A percentile compares a stretch with the other conserved stretches of the same genome.
These are phyloP conservation scores for Ornithoptera priamus DNA, from an alignment of 2,888 invertebrate species.

Conservation along the genomic window DNA sequence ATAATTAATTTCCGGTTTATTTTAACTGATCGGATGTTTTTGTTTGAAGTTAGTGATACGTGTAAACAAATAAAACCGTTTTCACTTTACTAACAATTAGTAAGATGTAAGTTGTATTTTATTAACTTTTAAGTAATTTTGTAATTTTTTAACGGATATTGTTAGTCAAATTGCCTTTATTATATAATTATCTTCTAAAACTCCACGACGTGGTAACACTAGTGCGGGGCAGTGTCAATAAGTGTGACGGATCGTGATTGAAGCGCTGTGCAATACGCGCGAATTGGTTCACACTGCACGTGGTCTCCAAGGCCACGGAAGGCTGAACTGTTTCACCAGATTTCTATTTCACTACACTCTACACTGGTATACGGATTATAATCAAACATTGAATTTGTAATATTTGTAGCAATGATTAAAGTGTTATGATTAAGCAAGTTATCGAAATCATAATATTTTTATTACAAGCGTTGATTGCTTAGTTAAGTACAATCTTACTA, in stretches of 20 bases:
- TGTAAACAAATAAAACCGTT: no score
- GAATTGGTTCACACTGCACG: slow-evolving; percentile 50
- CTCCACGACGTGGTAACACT: slow-evolving; percentile 1
- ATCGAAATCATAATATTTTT: not conserved
- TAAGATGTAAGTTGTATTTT: no score
- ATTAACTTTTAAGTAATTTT: no score
- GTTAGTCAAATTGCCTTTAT: no score
- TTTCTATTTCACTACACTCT: slow-evolving; percentile 7
- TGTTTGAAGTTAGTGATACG: no score
- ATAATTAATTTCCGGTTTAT: no score
- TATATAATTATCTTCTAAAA: no score
- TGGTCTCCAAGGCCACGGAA: slow-evolving; percentile 44
- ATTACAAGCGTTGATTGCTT: not conserved
- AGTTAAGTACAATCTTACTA: no score
- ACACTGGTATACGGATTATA: not conserved
- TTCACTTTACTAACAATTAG: no score
- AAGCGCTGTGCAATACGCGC: slow-evolving; percentile 40
- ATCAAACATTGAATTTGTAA: not conserved
- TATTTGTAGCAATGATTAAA: not conserved
- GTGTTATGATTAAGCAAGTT: no score
- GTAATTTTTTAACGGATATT: no score
- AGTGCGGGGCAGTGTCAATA: slow-evolving; percentile 39
- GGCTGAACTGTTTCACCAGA: slow-evolving; percentile 27
- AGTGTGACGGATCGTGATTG: slow-evolving; percentile 47
- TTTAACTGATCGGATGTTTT: no score